Conservation (phyloP, 2,797 vertebrate genomes). For the Pseudomugil gertrudae region DNA sequence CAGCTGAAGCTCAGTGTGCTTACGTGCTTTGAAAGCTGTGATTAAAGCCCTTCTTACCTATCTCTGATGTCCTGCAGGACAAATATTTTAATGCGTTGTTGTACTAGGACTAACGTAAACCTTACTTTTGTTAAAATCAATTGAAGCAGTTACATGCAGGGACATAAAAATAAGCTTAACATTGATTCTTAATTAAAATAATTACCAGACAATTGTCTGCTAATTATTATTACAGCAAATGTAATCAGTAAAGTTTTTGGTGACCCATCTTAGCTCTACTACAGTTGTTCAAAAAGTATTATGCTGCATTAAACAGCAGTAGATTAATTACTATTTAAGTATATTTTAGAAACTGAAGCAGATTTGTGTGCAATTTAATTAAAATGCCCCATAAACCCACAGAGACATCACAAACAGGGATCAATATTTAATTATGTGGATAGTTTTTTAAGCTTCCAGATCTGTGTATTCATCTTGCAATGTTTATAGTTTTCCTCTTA, state of each 20-base stretch:
- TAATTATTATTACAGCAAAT: too few relatives aligned
- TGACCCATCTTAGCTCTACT: background rate
- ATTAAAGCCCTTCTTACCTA: constrained; percentile 56
- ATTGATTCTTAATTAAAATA: constrained; percentile 4
- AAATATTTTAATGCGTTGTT: constrained; percentile 18
- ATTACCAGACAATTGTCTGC: constrained; percentile 27
- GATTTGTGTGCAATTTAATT: background rate
- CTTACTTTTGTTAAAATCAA: constrained; percentile 20
- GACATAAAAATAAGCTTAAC: background rate
- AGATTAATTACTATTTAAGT: background rate
- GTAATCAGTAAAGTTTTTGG: too few relatives aligned
- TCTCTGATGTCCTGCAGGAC: constrained; percentile 27
- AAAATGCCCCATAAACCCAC: background rate
- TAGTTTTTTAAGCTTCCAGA: background rate
- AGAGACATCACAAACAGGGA: background rate
- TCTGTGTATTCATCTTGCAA: background rate
- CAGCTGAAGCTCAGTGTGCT: constrained; percentile 49
- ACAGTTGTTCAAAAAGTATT: background rate
- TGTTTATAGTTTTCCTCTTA: background rate
- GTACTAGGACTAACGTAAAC: constrained; percentile 19
- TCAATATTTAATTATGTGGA: background rate
- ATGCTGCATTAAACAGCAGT: background rate
- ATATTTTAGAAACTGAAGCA: background rate
- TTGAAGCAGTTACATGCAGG: background rate
- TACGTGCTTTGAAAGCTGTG: constrained; percentile 51